Base-by-base conservation (phyloP, 2,113 vertebrate genomes). In the Eulacestoma nigropectus region DNA sequence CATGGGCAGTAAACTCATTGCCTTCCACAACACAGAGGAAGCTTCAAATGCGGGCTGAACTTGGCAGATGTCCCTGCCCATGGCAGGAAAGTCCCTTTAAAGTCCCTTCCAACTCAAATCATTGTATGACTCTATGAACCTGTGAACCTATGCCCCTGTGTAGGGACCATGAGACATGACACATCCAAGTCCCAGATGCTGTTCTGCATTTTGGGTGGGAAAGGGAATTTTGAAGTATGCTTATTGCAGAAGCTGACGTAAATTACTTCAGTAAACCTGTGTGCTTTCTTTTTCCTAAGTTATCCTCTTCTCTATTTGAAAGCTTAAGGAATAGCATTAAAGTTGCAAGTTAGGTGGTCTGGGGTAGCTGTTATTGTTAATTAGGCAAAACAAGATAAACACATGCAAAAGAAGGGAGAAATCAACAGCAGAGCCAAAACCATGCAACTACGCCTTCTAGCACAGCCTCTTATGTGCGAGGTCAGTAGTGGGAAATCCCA, bases 401-500 rank as follows among this genome's bases (percentile, higher is more conserved):
- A 27, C 16, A 37, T 4, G 4, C 27, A 50, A 53, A 84, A 77
- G 17, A 69, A 79, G 35, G 18, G 6, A 76, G 46, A 70, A 52
- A 80, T 42, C 19, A 80, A 41, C 9, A 80, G 25, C 47, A 70
- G 18, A 63, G 39, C 0, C 9, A 68, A 39, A 90, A 76, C 76
- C 39, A 23, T 15, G 44, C 2, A 67, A 20, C 41, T 79, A 17
- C 0, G 4, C 2, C 62, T 89, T 83, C 26, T 15, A 69, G 20
- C 8, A 52, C 0, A 2, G 33, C 7, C 17, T 39, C 10, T 75
- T 70, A 13, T 1, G 1, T 42, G 15, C n/a, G 25, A 84, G 32
- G 6, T 55, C 11, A 22, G 18, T 44, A 29, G 13, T 15, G 11
- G 30, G 25, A 73, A 82, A 69, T 18, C 10, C 55, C 25, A 69